Conservation (phyloP, 92 coral and sea anemone genomes). For the Actinernus sp. region DNA sequence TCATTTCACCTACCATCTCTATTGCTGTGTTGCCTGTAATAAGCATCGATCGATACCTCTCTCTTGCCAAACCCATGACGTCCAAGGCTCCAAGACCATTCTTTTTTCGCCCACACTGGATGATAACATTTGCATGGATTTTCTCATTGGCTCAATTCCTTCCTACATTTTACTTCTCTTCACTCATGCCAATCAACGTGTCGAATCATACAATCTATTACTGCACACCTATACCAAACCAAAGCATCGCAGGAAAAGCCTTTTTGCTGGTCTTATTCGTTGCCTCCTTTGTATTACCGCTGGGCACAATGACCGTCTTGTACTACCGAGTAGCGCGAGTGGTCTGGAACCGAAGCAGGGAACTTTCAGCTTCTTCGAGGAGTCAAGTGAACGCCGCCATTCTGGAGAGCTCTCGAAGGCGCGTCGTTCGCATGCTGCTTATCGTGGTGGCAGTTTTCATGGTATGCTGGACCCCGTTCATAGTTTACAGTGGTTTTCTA, state of each 20-base stretch:
- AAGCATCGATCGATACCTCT: constrained; percentile 36
- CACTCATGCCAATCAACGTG: constrained; percentile 40
- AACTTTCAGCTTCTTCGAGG: constrained; percentile 25
- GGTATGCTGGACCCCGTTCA: constrained; percentile 72
- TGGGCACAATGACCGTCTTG: constrained; percentile 48
- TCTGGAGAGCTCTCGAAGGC: constrained; percentile 41
- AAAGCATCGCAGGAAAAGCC: constrained; percentile 22
- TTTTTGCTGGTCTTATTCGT: constrained; percentile 29
- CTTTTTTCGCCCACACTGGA: constrained; percentile 46
- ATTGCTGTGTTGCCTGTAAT: constrained; percentile 20
- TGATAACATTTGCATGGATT: constrained; percentile 52
- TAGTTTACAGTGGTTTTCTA: constrained; percentile 57
- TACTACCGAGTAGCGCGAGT: constrained; percentile 43
- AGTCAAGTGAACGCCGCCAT: constrained; percentile 2
- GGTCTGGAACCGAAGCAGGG: constrained; percentile 56
- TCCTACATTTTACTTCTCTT: constrained; percentile 66
- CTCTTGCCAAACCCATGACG: constrained; percentile 32
- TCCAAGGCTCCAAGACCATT: constrained; percentile 27
- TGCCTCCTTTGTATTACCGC: constrained; percentile 59
- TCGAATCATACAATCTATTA: constrained; percentile 21
- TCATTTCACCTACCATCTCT: constrained; percentile 36
- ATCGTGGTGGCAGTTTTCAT: constrained; percentile 52
- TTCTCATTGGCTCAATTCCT: constrained; percentile 39
- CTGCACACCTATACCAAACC: constrained; percentile 43
- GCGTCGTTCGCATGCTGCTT: constrained; percentile 51